These are phyloP conservation scores for Morpho helenor DNA, from an alignment of 2,888 invertebrate genomes.

Conservation along the genomic window DNA sequence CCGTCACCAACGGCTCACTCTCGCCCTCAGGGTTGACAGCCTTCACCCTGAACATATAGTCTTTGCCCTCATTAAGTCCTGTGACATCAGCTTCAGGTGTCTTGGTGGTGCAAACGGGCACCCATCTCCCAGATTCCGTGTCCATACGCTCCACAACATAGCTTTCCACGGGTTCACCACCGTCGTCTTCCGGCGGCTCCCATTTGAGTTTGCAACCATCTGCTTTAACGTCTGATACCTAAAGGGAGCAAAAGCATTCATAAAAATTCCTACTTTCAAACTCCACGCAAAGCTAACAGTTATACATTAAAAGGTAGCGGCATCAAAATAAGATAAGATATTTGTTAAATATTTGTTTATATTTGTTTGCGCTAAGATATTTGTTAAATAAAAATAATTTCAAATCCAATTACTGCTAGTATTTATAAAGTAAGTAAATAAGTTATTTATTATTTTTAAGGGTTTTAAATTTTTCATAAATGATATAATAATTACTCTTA, in stretches of 20 bases:
- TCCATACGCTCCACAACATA: constrained; percentile 99
- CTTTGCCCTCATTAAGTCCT: constrained; percentile 97
- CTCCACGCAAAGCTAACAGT: too few relatives aligned
- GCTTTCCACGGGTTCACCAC: constrained; percentile 94
- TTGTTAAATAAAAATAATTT: too few relatives aligned
- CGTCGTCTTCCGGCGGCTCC: constrained; percentile 98
- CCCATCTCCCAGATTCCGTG: constrained; percentile 94
- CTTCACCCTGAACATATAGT: constrained; percentile 98
- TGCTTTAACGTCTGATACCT: constrained; percentile 90
- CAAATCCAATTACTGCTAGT: too few relatives aligned
- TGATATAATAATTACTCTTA: too few relatives aligned
- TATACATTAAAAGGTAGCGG: too few relatives aligned
- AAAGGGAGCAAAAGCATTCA: background rate
- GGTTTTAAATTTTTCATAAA: too few relatives aligned
- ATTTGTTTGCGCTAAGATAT: too few relatives aligned
- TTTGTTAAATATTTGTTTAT: too few relatives aligned
- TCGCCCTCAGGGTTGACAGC: constrained; percentile 98
- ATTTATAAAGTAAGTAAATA: too few relatives aligned
- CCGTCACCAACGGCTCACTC: constrained; percentile 97
- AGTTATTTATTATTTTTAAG: too few relatives aligned
- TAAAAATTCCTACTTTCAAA: too few relatives aligned
- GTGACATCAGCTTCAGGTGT: constrained; percentile 90
- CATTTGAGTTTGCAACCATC: constrained; percentile 96
- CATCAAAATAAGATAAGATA: too few relatives aligned
- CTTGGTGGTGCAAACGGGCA: constrained; percentile 88